A percentile compares a stretch with the other conserved stretches of the same genome.
phyloP scores from a whole-genome alignment of 2,888 invertebrate genomes.

The Tipula vernalis region DNA sequence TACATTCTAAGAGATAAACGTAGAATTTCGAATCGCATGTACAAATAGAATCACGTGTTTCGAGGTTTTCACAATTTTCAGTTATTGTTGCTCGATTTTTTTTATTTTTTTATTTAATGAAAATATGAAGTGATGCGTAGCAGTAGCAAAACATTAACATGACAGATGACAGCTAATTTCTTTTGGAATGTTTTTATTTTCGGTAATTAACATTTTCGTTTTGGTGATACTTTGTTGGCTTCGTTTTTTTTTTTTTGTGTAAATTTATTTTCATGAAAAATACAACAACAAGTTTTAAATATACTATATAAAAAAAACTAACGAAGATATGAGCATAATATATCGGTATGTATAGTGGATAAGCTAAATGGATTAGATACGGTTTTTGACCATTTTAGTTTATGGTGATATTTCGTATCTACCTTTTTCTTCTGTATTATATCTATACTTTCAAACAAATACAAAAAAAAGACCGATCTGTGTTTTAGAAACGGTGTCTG shows the following conservation, averaged over 20 bases:
- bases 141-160: slow-evolving; percentile 5
- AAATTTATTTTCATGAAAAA: not conserved
- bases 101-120: slow-evolving; percentile 5
- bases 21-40: not conserved
- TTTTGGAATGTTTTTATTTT: slow-evolving; percentile 10
- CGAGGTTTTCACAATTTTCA: not conserved
- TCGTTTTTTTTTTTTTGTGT: not conserved
- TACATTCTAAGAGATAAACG: not conserved
- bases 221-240: not conserved
- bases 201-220: slow-evolving; percentile 9
- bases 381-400: not conserved
- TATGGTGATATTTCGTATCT: not conserved
- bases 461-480: not conserved
- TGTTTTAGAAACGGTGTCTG: not conserved
- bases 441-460: not conserved
- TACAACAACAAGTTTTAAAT: not conserved
- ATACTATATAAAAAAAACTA: not conserved
- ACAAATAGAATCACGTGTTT: not conserved
- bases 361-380: not conserved
- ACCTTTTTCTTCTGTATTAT: not conserved
- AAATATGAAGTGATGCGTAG: slow-evolving; percentile 9
- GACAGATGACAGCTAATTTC: slow-evolving; percentile 11
- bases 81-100: not conserved
- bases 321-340: not conserved
- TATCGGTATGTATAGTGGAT: not conserved